Percentiles rank a stretch among this genome's conserved stretches.
Evolutionary conservation across 2,888 invertebrate genomes (phyloP).

Genomic region (Lapara coniferarum): DNA sequence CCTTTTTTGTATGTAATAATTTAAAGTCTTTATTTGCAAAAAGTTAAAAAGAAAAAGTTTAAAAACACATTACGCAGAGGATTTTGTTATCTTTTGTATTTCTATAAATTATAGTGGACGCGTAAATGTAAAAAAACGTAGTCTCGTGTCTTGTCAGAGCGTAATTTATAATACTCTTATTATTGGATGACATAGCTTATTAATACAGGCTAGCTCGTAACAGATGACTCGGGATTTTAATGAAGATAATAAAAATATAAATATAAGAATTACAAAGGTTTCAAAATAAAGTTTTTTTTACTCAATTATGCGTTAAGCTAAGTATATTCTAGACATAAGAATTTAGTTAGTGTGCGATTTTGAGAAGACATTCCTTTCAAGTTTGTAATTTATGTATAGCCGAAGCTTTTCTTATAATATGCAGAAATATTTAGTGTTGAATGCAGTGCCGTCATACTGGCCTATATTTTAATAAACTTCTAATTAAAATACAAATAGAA

Average conservation of each 20-base stretch:
- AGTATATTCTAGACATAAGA: too few relatives aligned
- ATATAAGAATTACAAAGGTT: too few relatives aligned
- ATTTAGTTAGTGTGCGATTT: too few relatives aligned
- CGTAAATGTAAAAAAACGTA: neutral
- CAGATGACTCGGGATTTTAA: neutral
- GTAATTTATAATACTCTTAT: conserved; percentile 8
- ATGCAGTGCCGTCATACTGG: too few relatives aligned
- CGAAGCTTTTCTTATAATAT: neutral
- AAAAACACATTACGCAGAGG: neutral
- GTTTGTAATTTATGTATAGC: too few relatives aligned
- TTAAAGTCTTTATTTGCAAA: neutral
- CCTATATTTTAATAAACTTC: neutral
- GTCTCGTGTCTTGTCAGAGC: neutral
- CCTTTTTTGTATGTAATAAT: neutral
- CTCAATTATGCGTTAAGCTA: too few relatives aligned
- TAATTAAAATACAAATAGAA: neutral
- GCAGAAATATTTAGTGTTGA: neutral
- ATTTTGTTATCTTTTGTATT: conserved; percentile 8
- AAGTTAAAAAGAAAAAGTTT: neutral
- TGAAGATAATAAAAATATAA: neutral
- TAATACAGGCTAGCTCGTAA: neutral
- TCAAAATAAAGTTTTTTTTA: too few relatives aligned
- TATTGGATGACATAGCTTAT: neutral
- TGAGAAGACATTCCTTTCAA: too few relatives aligned
- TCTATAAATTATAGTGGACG: conserved; percentile 5